A percentile compares a stretch with the other conserved stretches of the same genome.
phyloP scores from a whole-genome alignment of 2,797 vertebrate species.

The Amniataba percoides region DNA sequence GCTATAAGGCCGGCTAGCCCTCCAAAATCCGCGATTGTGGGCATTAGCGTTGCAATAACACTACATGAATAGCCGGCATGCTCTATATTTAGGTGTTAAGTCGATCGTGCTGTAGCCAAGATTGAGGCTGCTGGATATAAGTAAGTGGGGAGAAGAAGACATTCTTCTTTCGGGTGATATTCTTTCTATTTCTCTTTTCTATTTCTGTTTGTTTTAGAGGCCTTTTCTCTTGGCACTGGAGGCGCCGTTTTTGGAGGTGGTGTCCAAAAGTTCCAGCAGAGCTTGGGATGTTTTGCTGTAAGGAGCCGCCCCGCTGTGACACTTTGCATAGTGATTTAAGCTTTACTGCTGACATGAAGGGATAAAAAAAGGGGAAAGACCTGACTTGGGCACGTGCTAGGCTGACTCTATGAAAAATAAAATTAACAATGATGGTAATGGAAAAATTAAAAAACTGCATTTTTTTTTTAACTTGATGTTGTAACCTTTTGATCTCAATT shows the following conservation, averaged over 20 bases:
- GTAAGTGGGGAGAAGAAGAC: conserved; percentile 48
- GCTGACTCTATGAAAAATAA: conserved; percentile 43
- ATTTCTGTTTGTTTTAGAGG: conserved; percentile 54
- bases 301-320: conserved; percentile 67
- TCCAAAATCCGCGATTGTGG: conserved; percentile 81
- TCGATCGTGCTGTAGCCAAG: conserved; percentile 65
- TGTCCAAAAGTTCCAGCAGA: conserved; percentile 73
- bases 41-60: conserved; percentile 83
- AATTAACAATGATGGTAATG: too few species aligned
- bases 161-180: conserved; percentile 48
- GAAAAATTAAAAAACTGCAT: too few species aligned
- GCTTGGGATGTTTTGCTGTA: conserved; percentile 58
- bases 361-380: conserved; percentile 40
- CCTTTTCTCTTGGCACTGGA: conserved; percentile 51
- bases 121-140: conserved; percentile 60
- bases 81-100: conserved; percentile 85
- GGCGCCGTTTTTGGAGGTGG: conserved; percentile 26
- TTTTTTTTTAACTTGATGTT: too few species aligned
- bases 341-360: conserved; percentile 66
- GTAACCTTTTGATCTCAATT: too few species aligned
- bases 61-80: conserved; percentile 78
- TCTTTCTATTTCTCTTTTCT: conserved; percentile 32
- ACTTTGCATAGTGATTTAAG: conserved; percentile 73
- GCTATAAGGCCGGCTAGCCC: conserved; percentile 72
- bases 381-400: conserved; percentile 43